Percentiles rank a stretch among this genome's conserved stretches.
phyloP scores from a whole-genome alignment of 2,888 invertebrate genomes.

The Clanis bilineata region DNA sequence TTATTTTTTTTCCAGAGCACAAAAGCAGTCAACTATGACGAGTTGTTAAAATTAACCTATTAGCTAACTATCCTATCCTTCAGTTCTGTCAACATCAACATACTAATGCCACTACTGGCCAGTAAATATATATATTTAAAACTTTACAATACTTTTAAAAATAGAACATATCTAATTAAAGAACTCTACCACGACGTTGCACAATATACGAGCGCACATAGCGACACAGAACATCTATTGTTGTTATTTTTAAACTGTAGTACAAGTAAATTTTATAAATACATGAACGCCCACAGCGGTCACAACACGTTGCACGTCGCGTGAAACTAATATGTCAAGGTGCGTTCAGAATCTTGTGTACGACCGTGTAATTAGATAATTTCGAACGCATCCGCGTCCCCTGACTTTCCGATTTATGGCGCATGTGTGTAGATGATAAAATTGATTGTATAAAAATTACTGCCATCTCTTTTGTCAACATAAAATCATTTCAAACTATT shows the following conservation, averaged over 20 bases:
- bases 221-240: slow-evolving; percentile 17
- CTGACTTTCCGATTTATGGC: slow-evolving; percentile 37
- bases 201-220: background rate
- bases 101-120: background rate
- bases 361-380: slow-evolving; percentile 55
- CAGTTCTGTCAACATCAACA: background rate
- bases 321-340: slow-evolving; percentile 70
- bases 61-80: background rate
- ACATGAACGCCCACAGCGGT: slow-evolving; percentile 53
- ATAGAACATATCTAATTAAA: slow-evolving; percentile 3
- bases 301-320: too few relatives aligned
- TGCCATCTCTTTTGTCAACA: background rate
- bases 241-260: slow-evolving; percentile 27
- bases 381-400: slow-evolving; percentile 42
- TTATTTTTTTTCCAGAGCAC: background rate
- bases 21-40: background rate
- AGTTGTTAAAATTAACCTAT: background rate
- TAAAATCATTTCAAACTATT: background rate
- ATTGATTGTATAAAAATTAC: background rate
- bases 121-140: background rate
- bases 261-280: slow-evolving; percentile 47
- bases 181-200: background rate
- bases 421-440: background rate
- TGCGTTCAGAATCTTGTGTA: slow-evolving; percentile 53
- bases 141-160: background rate